phyloP scores from a whole-genome alignment of 2,113 vertebrate genomes.

The Rhinoderma darwinii region DNA sequence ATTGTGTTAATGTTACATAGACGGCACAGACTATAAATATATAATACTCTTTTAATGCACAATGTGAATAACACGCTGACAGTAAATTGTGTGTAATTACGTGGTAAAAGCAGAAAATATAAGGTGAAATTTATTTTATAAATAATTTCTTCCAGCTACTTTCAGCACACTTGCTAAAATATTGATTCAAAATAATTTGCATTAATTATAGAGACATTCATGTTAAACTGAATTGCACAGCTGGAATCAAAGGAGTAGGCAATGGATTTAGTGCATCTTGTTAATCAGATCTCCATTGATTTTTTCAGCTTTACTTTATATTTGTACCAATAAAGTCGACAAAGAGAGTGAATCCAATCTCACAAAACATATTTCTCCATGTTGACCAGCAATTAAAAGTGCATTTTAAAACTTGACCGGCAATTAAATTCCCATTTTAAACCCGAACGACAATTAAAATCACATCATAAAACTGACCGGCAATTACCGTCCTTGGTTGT shows the following conservation, averaged over 20 bases:
- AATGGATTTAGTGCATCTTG: conserved; percentile 45
- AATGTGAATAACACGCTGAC: conserved; percentile 52
- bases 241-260: conserved; percentile 44
- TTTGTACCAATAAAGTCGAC: conserved; percentile 38
- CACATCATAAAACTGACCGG: conserved; percentile 50
- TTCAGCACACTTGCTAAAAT: conserved; percentile 54
- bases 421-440: conserved; percentile 55
- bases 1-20: conserved; percentile 54
- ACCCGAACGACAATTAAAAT: conserved; percentile 36
- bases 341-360: conserved; percentile 41
- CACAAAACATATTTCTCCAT: conserved; percentile 22
- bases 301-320: conserved; percentile 40
- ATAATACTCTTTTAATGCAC: conserved; percentile 44
- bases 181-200: conserved; percentile 58
- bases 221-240: conserved; percentile 55
- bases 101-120: conserved; percentile 57
- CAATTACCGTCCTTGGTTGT: conserved; percentile 41
- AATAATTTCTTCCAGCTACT: conserved; percentile 56
- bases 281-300: conserved; percentile 59
- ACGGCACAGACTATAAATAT: conserved; percentile 49
- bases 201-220: conserved; percentile 58
- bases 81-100: conserved; percentile 59
- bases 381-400: conserved; percentile 48
- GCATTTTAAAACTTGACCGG: conserved; percentile 44
- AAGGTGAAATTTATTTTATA: conserved; percentile 60